These are phyloP conservation scores for Pterocles orientalis DNA, from an alignment of 2,113 vertebrate genomes.

Conservation along the genomic window DNA sequence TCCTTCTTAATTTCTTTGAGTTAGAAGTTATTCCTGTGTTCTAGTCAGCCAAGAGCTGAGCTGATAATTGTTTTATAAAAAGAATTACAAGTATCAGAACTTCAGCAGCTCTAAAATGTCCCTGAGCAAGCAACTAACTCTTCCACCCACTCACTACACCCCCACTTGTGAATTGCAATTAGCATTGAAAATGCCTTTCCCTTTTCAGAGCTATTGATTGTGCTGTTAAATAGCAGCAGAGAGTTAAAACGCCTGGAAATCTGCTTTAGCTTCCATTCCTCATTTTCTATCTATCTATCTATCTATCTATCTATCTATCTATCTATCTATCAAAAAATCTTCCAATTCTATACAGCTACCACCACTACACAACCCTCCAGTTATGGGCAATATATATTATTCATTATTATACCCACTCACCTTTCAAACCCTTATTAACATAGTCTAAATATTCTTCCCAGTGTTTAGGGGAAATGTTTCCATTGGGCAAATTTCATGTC, in stretches of 20 bases:
- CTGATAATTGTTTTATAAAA: constrained; percentile 22
- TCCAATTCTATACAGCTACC: not conserved
- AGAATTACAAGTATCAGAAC: constrained; percentile 30
- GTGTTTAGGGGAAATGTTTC: not conserved
- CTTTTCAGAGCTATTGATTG: constrained; percentile 53
- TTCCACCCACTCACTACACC: constrained; percentile 29
- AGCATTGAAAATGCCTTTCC: constrained; percentile 62
- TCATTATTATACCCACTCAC: not conserved
- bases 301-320: not conserved
- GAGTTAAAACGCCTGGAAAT: constrained; percentile 9
- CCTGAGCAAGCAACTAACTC: constrained; percentile 32
- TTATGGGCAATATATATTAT: not conserved
- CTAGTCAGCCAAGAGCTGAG: not conserved
- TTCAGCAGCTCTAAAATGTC: constrained; percentile 16
- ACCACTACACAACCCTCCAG: not conserved
- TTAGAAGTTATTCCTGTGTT: not conserved
- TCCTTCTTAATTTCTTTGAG: not conserved
- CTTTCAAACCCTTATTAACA: not conserved
- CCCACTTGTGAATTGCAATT: constrained; percentile 46
- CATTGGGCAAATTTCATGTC: not conserved
- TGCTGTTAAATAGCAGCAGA: constrained; percentile 24
- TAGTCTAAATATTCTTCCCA: not conserved
- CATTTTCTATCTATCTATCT: not conserved
- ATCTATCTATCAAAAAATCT: not conserved
- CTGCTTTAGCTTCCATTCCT: not conserved